Conservation (phyloP, 64 coral and sea anemone species). For the Dendrophyllia cribrosa region DNA sequence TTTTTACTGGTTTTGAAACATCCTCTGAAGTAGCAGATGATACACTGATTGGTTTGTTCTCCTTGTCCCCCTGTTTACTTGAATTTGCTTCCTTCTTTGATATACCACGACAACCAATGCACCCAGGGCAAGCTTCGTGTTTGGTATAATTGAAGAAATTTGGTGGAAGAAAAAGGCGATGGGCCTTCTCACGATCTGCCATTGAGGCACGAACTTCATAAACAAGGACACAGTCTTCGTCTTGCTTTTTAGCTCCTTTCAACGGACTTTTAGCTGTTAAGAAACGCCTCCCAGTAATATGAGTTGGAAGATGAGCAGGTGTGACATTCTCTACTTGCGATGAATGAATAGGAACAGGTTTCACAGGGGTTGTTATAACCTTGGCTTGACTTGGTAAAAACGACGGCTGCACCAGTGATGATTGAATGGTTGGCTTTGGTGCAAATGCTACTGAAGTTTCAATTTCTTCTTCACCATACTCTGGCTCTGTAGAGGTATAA, state of each 20-base stretch:
- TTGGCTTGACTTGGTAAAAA: slow-evolving; percentile 28
- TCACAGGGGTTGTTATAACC: background rate
- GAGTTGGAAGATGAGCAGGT: slow-evolving; percentile 2
- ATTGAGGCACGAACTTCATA: slow-evolving; percentile 78
- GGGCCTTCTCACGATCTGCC: slow-evolving; percentile 79
- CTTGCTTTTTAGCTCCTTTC: slow-evolving; percentile 63
- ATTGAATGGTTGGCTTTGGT: background rate
- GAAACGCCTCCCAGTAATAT: slow-evolving; percentile 51
- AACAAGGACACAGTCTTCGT: slow-evolving; percentile 78
- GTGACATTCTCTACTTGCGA: background rate
- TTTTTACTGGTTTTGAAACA: background rate
- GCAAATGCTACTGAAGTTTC: background rate
- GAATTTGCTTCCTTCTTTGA: background rate
- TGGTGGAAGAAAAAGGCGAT: slow-evolving; percentile 68
- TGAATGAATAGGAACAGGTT: slow-evolving; percentile 18
- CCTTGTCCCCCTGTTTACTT: background rate
- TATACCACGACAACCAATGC: slow-evolving; percentile 44
- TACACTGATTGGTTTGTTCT: background rate
- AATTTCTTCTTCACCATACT: slow-evolving; percentile 20
- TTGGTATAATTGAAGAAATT: slow-evolving; percentile 91
- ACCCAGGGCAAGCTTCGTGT: slow-evolving; percentile 56
- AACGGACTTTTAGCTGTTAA: slow-evolving; percentile 76
- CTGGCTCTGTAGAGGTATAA: slow-evolving; percentile 5
- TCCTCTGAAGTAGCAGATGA: background rate
- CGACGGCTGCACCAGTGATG: background rate